Conservation (phyloP, 2,797 vertebrate species). For the Scolopax bukidnonensis region DNA sequence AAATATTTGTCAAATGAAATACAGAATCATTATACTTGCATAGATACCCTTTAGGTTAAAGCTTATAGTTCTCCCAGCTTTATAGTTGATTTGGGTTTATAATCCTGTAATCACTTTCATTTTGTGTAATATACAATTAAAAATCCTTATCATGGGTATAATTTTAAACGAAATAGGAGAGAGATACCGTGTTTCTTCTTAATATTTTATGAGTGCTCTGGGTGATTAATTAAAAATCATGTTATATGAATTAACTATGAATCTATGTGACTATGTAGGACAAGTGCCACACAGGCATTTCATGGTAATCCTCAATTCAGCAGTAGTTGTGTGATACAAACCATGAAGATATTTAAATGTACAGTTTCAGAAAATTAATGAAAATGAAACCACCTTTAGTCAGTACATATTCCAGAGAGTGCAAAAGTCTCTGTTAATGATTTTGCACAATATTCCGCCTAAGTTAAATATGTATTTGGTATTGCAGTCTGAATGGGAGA, state of each 20-base stretch:
- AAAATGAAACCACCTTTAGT: neutral
- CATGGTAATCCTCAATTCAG: neutral
- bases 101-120: neutral
- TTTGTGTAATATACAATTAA: constrained; percentile 30
- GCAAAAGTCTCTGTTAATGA: neutral
- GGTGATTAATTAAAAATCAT: constrained; percentile 52
- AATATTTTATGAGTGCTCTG: constrained; percentile 26
- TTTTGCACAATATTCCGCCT: neutral
- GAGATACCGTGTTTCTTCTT: neutral
- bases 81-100: constrained; percentile 4
- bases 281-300: constrained; percentile 4
- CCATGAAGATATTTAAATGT: neutral
- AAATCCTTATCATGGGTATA: constrained; percentile 26
- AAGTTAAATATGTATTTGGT: neutral
- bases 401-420: neutral
- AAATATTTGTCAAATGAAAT: constrained; percentile 42
- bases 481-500: neutral
- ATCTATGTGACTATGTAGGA: neutral
- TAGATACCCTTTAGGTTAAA: neutral
- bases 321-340: neutral
- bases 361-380: neutral
- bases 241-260: constrained; percentile 51
- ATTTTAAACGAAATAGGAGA: constrained; percentile 28
- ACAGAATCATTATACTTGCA: neutral
- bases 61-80: neutral